Conservation (phyloP, 2,113 vertebrate genomes). For the Amazona vittata region DNA sequence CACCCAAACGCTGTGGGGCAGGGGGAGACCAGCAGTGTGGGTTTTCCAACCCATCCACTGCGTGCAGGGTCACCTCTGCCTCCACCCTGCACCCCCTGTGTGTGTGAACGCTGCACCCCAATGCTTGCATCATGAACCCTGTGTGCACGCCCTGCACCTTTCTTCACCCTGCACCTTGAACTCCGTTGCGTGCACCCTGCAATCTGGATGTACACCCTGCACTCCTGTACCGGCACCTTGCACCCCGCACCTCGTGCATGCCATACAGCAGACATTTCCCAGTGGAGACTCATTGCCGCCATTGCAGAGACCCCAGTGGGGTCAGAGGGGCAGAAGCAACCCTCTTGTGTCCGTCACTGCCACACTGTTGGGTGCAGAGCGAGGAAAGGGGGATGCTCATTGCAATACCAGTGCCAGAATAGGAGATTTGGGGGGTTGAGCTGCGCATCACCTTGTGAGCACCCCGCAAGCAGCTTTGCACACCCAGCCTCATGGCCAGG, state of each 20-base stretch:
- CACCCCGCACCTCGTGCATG: rapidly evolving
- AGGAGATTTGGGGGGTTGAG: background rate
- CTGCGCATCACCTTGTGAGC: background rate
- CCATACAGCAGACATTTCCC: background rate
- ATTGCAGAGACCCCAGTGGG: background rate
- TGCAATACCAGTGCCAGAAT: too few relatives aligned
- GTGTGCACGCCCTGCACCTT: background rate
- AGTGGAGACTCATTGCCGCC: rapidly evolving
- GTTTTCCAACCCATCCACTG: background rate
- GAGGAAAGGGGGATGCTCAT: background rate
- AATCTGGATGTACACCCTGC: background rate
- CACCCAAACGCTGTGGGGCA: background rate
- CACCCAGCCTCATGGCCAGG: background rate
- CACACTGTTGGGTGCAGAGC: background rate
- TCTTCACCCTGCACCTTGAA: background rate
- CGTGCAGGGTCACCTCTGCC: background rate
- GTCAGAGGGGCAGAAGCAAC: too few relatives aligned
- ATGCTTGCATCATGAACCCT: background rate
- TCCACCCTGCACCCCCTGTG: background rate
- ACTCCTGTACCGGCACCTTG: background rate
- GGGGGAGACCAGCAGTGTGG: background rate
- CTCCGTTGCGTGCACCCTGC: background rate
- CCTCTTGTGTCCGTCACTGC: background rate
- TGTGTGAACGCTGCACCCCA: too few relatives aligned
- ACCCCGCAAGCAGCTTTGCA: background rate